Conservation (phyloP, 2,113 vertebrate genomes). For the Thomomys bottae region DNA sequence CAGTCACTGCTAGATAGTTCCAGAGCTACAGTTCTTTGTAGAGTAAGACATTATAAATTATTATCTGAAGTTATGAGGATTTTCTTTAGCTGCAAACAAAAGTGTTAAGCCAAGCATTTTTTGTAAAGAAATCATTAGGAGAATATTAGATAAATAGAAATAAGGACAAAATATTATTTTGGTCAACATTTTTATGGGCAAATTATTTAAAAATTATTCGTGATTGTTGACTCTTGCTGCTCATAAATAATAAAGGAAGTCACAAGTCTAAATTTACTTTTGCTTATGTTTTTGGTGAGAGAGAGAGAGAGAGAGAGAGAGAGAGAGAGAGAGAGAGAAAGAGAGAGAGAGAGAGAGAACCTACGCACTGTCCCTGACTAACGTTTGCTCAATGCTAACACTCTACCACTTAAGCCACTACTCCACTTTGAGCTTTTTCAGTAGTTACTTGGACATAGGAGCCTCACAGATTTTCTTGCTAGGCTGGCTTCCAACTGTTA, state of each 20-base stretch:
- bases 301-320: too few species aligned
- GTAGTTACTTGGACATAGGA: too few species aligned
- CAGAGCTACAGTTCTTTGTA: background rate
- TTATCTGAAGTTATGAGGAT: background rate
- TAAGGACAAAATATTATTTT: background rate
- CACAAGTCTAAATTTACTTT: background rate
- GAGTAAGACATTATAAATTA: background rate
- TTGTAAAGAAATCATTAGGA: constrained; percentile 13
- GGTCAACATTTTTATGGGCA: background rate
- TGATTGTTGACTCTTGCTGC: background rate
- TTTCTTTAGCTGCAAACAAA: background rate
- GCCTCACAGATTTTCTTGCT: too few species aligned
- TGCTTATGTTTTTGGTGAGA: background rate
- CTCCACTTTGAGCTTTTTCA: too few species aligned
- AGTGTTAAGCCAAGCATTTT: background rate
- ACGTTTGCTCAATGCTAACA: too few species aligned
- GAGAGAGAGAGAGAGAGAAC: too few species aligned
- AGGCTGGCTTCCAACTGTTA: too few species aligned
- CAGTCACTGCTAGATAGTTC: background rate
- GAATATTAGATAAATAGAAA: background rate
- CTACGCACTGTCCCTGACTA: too few species aligned
- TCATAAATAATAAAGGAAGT: background rate
- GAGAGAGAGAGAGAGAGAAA: too few species aligned
- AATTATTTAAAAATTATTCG: background rate
- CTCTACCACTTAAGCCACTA: too few species aligned